phyloP scores from a whole-genome alignment of 1,140 invertebrate species.

The Lepidurus apus region DNA sequence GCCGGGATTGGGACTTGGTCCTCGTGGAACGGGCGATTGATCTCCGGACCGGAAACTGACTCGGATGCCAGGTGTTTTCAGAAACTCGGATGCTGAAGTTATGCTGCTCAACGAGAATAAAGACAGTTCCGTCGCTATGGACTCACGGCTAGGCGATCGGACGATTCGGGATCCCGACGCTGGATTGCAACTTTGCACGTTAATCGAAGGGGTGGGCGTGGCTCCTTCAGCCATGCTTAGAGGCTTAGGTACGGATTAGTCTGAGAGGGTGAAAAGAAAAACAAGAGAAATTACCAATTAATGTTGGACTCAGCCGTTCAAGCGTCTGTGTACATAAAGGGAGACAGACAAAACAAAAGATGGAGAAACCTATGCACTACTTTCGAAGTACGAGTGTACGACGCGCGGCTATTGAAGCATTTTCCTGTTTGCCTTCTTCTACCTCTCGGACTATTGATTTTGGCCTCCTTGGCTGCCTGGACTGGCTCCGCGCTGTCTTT shows the following conservation, averaged over 20 bases:
- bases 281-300: background rate
- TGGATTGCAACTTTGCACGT: constrained; percentile 23
- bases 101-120: constrained; percentile 68
- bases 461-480: background rate
- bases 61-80: constrained; percentile 33
- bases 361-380: background rate
- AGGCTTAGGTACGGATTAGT: background rate
- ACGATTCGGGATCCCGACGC: constrained; percentile 48
- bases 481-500: background rate
- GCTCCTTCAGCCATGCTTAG: constrained; percentile 8
- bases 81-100: constrained; percentile 32
- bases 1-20: constrained; percentile 63
- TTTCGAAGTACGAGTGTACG: background rate
- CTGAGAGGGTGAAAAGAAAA: background rate
- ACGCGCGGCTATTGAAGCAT: background rate
- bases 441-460: constrained; percentile 15
- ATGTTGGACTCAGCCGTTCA: background rate
- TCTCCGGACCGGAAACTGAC: constrained; percentile 35
- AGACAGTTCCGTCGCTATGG: constrained; percentile 72
- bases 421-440: background rate
- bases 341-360: background rate
- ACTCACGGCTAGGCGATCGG: constrained; percentile 72
- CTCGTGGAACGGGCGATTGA: constrained; percentile 44
- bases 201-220: constrained; percentile 29
- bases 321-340: background rate